Percentiles rank a stretch among this genome's conserved stretches.
These are phyloP conservation scores for Siniperca scherzeri DNA, from an alignment of 2,797 vertebrate species.

Conservation along the genomic window DNA sequence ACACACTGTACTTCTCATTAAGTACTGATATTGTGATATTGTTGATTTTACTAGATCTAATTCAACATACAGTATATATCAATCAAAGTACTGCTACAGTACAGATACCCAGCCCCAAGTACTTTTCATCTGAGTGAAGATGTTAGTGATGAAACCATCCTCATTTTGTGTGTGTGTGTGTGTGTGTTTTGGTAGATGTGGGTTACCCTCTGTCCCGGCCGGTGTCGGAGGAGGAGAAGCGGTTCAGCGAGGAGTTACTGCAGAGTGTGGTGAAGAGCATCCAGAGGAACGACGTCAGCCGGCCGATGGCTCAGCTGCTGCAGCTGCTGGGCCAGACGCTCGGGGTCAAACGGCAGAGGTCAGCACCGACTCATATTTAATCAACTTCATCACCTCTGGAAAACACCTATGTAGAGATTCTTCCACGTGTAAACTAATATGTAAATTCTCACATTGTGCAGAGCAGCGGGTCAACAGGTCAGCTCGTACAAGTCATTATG, in stretches of 20 bases:
- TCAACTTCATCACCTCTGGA: background rate
- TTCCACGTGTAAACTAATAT: background rate
- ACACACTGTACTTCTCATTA: background rate
- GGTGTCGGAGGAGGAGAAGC: slow-evolving; percentile 87
- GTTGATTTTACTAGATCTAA: background rate
- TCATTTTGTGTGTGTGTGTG: background rate
- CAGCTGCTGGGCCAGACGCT: slow-evolving; percentile 91
- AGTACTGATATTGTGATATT: background rate
- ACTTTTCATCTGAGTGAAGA: slow-evolving; percentile 5
- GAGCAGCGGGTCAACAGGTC: no score
- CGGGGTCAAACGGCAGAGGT: slow-evolving; percentile 93
- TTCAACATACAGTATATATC: background rate
- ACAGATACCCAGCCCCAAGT: slow-evolving; percentile 51
- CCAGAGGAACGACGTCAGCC: slow-evolving; percentile 95
- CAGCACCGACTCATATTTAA: slow-evolving; percentile 33
- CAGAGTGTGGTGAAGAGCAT: slow-evolving; percentile 95
- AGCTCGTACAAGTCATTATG: no score
- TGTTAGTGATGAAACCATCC: slow-evolving; percentile 1
- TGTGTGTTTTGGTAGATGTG: slow-evolving; percentile 64
- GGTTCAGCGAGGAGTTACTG: slow-evolving; percentile 92
- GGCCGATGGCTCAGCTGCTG: slow-evolving; percentile 95
- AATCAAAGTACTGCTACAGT: slow-evolving; percentile 1
- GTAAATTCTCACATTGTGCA: background rate
- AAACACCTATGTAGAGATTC: background rate
- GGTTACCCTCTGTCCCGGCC: slow-evolving; percentile 76